Conservation (phyloP, 2,888 invertebrate species). For the Apotomis capreana region DNA sequence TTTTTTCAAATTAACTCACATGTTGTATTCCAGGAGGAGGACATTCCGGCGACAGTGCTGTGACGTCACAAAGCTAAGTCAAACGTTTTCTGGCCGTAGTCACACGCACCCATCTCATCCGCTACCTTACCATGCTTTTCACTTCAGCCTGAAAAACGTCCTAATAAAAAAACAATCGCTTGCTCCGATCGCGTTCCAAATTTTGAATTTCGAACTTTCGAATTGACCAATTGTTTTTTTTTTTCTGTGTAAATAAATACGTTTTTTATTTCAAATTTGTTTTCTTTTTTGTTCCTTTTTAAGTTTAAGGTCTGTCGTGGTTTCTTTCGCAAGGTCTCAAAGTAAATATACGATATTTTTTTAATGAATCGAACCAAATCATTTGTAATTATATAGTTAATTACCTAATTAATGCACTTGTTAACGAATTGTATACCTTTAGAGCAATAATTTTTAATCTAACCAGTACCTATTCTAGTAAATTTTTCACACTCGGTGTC, state of each 20-base stretch:
- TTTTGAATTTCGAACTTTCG: conserved; percentile 43
- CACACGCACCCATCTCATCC: conserved; percentile 71
- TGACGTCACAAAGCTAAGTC: conserved; percentile 80
- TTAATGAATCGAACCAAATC: conserved; percentile 66
- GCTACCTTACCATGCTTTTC: conserved; percentile 80
- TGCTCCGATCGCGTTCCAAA: conserved; percentile 54
- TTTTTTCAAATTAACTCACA: conserved; percentile 24
- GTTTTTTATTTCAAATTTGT: conserved; percentile 50
- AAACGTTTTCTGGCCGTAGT: conserved; percentile 75
- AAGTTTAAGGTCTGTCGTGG: conserved; percentile 48
- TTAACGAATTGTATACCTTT: conserved; percentile 70
- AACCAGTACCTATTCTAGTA: conserved; percentile 60
- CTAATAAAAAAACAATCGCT: conserved; percentile 53
- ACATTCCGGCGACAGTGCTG: conserved; percentile 78
- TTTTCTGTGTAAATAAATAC: conserved; percentile 66
- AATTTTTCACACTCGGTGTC: conserved; percentile 66
- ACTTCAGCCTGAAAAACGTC: conserved; percentile 58
- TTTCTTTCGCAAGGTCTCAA: conserved; percentile 47
- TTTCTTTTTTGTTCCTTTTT: conserved; percentile 55
- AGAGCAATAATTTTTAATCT: conserved; percentile 73
- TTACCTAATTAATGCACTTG: conserved; percentile 64
- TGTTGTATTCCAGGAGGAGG: conserved; percentile 71
- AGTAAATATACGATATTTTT: conserved; percentile 51
- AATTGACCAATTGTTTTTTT: conserved; percentile 54
- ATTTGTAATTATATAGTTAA: conserved; percentile 55